A percentile compares a stretch with the other conserved stretches of the same genome.
Conservation (phyloP, 2,797 vertebrate species). For the Eospalax fontanierii region DNA sequence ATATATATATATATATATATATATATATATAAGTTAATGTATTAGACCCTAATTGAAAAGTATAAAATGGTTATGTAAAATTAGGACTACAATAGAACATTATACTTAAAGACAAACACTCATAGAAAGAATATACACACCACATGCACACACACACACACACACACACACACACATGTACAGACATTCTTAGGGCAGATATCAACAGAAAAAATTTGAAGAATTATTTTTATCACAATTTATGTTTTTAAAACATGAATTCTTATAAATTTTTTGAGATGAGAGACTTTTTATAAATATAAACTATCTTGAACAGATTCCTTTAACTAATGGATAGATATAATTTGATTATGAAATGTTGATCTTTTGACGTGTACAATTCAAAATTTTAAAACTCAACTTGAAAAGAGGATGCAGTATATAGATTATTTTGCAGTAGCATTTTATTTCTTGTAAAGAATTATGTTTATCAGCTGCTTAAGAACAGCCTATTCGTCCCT, state of each 20-base stretch:
- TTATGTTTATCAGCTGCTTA: slow-evolving; percentile 34
- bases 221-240: slow-evolving; percentile 8
- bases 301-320: background rate
- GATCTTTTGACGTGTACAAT: background rate
- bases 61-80: background rate
- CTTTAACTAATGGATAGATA: background rate
- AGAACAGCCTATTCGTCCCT: slow-evolving; percentile 3
- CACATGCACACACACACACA: background rate
- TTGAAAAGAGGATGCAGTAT: slow-evolving; percentile 17
- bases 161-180: too few species aligned
- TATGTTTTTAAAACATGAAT: slow-evolving; percentile 27
- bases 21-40: slow-evolving; percentile 3
- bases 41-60: background rate
- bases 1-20: too few species aligned
- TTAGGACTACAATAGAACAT: background rate
- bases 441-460: background rate
- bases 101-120: background rate
- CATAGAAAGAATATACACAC: background rate
- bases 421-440: slow-evolving; percentile 5
- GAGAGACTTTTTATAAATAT: background rate
- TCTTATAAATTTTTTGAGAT: background rate
- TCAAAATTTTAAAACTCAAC: slow-evolving; percentile 16
- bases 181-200: background rate
- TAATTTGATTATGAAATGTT: slow-evolving; percentile 3
- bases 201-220: background rate